These are phyloP conservation scores for Salvelinus namaycush DNA, from an alignment of 2,113 vertebrate genomes.

Conservation along the genomic window DNA sequence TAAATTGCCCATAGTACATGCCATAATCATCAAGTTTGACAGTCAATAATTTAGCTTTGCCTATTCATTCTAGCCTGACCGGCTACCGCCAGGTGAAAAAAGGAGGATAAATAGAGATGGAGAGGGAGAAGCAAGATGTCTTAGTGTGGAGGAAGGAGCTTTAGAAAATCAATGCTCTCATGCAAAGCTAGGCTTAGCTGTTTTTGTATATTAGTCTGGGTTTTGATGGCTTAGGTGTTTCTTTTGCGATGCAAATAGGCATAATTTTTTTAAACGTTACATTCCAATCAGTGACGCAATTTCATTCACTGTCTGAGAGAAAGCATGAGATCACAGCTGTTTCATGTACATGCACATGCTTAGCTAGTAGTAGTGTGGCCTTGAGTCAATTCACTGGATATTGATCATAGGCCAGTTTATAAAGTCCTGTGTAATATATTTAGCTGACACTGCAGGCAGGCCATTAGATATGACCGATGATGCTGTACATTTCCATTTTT, in stretches of 20 bases:
- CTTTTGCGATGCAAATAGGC: slow-evolving; percentile 31
- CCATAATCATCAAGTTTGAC: slow-evolving; percentile 33
- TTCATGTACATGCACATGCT: background rate
- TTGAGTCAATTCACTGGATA: background rate
- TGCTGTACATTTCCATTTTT: background rate
- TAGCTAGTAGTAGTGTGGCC: background rate
- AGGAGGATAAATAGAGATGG: background rate
- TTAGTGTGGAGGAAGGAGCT: slow-evolving; percentile 5
- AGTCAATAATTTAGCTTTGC: slow-evolving; percentile 26
- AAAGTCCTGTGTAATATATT: background rate
- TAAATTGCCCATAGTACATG: slow-evolving; percentile 36
- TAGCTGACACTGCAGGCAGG: background rate
- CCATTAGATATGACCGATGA: background rate
- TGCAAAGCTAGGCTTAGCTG: slow-evolving; percentile 16
- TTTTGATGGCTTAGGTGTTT: slow-evolving; percentile 40
- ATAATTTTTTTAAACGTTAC: background rate
- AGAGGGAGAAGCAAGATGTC: slow-evolving; percentile 20
- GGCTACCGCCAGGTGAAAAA: background rate
- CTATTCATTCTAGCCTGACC: slow-evolving; percentile 21
- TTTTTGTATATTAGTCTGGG: slow-evolving; percentile 6
- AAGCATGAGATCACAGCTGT: background rate
- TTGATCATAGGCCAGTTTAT: background rate
- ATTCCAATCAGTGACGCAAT: background rate
- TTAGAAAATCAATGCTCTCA: slow-evolving; percentile 39
- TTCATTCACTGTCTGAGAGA: background rate